Evolutionary conservation across 1,140 invertebrate species (phyloP), one percentile per base, ranked within the genome.

Genomic region (Drosophila gunungcola): DNA sequence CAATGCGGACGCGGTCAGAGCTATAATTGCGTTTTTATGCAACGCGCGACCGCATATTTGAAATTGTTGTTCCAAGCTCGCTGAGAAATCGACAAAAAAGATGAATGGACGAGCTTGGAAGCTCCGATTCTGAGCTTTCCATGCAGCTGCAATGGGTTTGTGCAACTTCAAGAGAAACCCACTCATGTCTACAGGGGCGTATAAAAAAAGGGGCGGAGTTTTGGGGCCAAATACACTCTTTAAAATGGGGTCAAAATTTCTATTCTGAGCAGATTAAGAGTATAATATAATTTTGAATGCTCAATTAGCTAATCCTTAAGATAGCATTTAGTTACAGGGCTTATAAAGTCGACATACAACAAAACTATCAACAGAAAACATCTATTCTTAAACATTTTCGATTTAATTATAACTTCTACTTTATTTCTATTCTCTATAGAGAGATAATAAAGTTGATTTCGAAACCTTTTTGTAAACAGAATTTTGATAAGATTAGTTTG

Each of bases 11-110:
- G 51, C 46, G 51, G 70, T 74, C 39, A 64, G 36, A 36, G 27
- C 43, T 38, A 38, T 69, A 56, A 62, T 61, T 60, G 43, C 45
- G 43, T 56, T 64, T 74, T 75, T 75, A 75, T 64, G 72, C 45
- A 64, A 75, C 29, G 16, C 34, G 45, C 34, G 45, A 11, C 53
- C 53, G 61, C 60, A 86, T 86, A 60, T 73, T 83, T 86, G 62
- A 16, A 77, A 86, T 86, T 64, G 65, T 69, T 58, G 39, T 43
- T 25, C 65, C 39, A 68, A 79, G 51, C 80, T 64, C 38, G 7
- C n/a, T 21, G 36, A 49, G 43, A 63, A 34, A 51, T 32, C 60
- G 25, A 34, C 49, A 16, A 32, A 60, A 34, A 21, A 65, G 41
- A 81, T 62, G 73, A 45, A 72, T 86, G 77, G 41, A 38, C 58